Percentiles rank a stretch among this genome's conserved stretches.
Evolutionary conservation across 1,140 invertebrate species (phyloP).

Genomic region (Paramacrobiotus metropolitanus): DNA sequence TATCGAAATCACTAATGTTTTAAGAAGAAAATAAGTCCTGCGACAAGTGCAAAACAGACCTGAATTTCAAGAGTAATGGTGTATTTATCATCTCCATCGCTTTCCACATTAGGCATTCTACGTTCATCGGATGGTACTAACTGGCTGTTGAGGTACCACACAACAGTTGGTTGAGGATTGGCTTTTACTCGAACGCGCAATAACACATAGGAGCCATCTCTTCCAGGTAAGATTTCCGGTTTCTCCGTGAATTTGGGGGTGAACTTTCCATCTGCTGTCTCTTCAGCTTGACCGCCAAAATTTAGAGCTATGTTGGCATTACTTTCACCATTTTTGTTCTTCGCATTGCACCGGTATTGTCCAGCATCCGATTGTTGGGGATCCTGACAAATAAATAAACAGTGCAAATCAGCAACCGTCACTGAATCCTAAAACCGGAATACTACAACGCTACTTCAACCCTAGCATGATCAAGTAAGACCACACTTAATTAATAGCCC

Average conservation of each 20-base stretch:
- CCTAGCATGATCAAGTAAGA: too few relatives aligned
- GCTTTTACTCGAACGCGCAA: constrained; percentile 40
- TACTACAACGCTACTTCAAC: too few relatives aligned
- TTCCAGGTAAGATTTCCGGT: constrained; percentile 68
- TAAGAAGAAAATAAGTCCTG: constrained; percentile 8
- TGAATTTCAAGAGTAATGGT: constrained; percentile 65
- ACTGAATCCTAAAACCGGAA: too few relatives aligned
- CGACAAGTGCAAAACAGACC: constrained; percentile 26
- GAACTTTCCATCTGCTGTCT: constrained; percentile 41
- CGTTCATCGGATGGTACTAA: neutral
- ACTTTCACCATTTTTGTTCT: constrained; percentile 91
- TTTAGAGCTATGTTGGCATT: constrained; percentile 99
- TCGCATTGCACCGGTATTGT: constrained; percentile 92
- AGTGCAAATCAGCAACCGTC: too few relatives aligned
- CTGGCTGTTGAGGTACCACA: constrained; percentile 36
- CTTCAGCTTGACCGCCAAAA: constrained; percentile 47
- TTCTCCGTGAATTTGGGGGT: constrained; percentile 87
- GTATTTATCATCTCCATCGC: constrained; percentile 51
- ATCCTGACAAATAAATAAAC: constrained; percentile 36
- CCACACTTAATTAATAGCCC: too few relatives aligned
- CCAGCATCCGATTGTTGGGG: constrained; percentile 84
- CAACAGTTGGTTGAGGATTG: constrained; percentile 63
- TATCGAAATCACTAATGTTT: constrained; percentile 32
- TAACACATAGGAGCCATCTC: constrained; percentile 1
- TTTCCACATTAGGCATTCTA: neutral